phyloP scores from a whole-genome alignment of 2,797 vertebrate species.

The Sphenopsis melanotis region DNA sequence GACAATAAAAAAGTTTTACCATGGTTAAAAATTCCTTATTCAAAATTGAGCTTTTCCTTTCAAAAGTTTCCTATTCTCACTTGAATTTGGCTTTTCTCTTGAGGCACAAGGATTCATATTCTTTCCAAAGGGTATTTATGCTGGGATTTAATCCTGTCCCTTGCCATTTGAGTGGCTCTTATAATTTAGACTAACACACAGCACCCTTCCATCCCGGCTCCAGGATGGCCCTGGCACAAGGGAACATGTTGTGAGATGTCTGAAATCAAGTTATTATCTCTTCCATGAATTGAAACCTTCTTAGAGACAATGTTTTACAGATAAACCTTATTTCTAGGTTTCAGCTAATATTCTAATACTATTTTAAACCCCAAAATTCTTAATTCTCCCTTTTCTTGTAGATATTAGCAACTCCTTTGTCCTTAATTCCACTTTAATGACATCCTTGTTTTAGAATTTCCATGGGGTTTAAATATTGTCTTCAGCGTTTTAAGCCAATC shows the following conservation, averaged over 20 bases:
- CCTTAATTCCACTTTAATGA: slow-evolving; percentile 39
- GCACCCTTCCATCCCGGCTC: neutral
- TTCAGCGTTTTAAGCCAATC: neutral
- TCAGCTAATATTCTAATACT: slow-evolving; percentile 35
- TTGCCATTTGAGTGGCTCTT: neutral
- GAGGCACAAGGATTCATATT: neutral
- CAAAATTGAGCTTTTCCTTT: neutral
- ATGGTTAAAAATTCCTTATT: neutral
- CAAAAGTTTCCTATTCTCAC: neutral
- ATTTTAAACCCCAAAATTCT: slow-evolving; percentile 21
- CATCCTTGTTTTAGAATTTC: slow-evolving; percentile 44
- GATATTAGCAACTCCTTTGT: slow-evolving; percentile 34
- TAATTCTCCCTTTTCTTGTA: slow-evolving; percentile 41
- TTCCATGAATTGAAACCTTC: neutral
- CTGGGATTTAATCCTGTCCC: neutral
- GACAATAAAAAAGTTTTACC: neutral
- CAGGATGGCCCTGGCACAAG: neutral
- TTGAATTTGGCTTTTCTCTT: neutral
- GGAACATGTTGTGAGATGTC: fast-evolving
- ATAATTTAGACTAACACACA: neutral
- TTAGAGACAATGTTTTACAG: neutral
- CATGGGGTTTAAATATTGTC: slow-evolving; percentile 34
- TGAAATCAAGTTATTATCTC: neutral
- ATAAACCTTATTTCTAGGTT: slow-evolving; percentile 18
- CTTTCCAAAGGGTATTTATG: neutral